Evolutionary conservation across 35 echinoderm and acorn worm genomes (phyloP).

Genomic region (Apostichopus parvimensis): DNA sequence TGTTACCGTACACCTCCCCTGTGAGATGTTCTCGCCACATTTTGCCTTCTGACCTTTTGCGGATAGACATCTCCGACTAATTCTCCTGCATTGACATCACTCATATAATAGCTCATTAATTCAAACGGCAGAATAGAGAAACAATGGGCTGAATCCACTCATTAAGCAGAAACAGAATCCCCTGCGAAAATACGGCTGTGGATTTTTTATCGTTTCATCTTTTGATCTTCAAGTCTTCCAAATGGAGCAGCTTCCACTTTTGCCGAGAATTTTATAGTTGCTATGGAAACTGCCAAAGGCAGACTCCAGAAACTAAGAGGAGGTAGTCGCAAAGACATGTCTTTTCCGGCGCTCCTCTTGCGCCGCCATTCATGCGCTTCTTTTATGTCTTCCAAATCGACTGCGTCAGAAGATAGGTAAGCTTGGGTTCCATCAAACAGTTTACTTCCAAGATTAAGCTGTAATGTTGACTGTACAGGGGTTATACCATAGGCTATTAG

Average conservation of each 20-base stretch:
- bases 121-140: too few relatives aligned
- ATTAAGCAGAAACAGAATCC: too few relatives aligned
- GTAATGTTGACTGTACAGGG: neutral
- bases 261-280: neutral
- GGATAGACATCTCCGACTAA: neutral
- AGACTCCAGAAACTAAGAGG: conserved; percentile 39
- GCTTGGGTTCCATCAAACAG: too few relatives aligned
- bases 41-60: neutral
- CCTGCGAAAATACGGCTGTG: neutral
- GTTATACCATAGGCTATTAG: too few relatives aligned
- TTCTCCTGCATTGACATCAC: neutral
- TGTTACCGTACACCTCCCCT: neutral
- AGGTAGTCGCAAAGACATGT: conserved; percentile 29
- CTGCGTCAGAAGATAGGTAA: conserved; percentile 23
- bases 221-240: neutral
- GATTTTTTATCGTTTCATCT: neutral
- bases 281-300: conserved; percentile 37
- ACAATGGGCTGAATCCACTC: too few relatives aligned
- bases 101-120: neutral
- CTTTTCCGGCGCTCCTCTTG: conserved; percentile 45
- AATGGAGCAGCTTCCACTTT: neutral
- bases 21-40: neutral
- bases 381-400: conserved; percentile 60
- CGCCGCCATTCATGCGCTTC: conserved; percentile 55
- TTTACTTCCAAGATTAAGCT: neutral